Percentiles rank a stretch among this genome's conserved stretches.
Conservation (phyloP, 2,113 vertebrate genomes). For the Sinosuthora webbiana region DNA sequence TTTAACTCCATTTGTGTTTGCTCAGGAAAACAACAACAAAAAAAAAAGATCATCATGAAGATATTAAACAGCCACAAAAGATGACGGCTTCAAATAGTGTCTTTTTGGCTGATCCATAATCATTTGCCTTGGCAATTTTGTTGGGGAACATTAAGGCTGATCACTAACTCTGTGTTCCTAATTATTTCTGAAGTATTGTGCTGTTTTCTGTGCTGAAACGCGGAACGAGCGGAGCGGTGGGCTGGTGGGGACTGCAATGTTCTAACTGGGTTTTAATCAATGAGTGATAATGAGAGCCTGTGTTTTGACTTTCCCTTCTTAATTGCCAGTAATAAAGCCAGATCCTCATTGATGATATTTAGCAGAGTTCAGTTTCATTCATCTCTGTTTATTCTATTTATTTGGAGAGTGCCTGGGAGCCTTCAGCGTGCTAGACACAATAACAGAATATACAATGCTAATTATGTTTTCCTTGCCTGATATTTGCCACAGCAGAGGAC, state of each 20-base stretch:
- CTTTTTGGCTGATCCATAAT: slow-evolving; percentile 46
- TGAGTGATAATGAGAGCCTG: slow-evolving; percentile 53
- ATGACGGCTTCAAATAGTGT: background rate
- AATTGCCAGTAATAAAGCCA: slow-evolving; percentile 56
- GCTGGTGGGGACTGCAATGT: slow-evolving; percentile 3
- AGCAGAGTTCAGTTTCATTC: slow-evolving; percentile 27
- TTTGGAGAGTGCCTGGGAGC: slow-evolving; percentile 36
- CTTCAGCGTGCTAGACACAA: background rate
- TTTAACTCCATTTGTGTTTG: background rate
- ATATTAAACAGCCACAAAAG: slow-evolving; percentile 15
- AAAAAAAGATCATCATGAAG: background rate
- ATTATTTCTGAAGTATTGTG: slow-evolving; percentile 58
- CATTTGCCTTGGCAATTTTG: slow-evolving; percentile 40
- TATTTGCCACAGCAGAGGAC: background rate
- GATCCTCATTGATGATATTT: slow-evolving; percentile 31
- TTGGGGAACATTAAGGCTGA: slow-evolving; percentile 38
- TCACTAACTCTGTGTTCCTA: slow-evolving; percentile 39
- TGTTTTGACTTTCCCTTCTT: slow-evolving; percentile 60
- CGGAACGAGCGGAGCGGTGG: background rate
- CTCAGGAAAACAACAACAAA: background rate
- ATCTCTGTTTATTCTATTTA: slow-evolving; percentile 27
- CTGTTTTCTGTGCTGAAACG: slow-evolving; percentile 12
- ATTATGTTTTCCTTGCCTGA: background rate
- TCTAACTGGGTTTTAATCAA: slow-evolving; percentile 57
- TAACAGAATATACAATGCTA: background rate